Conservation (phyloP, 2,113 vertebrate genomes). For the Prionailurus bengalensis region DNA sequence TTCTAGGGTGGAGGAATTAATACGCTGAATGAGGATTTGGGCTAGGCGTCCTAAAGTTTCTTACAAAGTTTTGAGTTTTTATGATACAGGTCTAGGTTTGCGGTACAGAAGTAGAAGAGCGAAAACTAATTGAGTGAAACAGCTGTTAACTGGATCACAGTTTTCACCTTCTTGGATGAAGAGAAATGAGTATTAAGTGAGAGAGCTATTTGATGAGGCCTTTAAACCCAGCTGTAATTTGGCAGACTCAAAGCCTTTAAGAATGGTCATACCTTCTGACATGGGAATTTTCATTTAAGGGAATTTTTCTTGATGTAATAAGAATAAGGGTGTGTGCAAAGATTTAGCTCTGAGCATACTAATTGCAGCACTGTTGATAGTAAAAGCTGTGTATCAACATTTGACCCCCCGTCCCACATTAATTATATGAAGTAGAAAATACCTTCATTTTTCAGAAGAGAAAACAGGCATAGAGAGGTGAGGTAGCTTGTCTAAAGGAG, state of each 20-base stretch:
- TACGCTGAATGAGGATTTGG: background rate
- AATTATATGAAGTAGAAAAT: background rate
- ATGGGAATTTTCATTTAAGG: background rate
- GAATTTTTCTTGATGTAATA: constrained; percentile 25
- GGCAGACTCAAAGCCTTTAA: background rate
- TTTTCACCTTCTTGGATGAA: constrained; percentile 45
- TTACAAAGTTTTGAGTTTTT: background rate
- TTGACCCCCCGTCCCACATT: background rate
- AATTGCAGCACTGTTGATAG: background rate
- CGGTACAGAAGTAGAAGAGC: background rate
- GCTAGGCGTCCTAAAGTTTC: background rate
- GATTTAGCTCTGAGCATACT: background rate
- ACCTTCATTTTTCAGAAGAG: constrained; percentile 44
- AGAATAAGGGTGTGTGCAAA: background rate
- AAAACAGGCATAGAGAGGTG: constrained; percentile 10
- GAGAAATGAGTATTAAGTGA: background rate
- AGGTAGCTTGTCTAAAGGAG: background rate
- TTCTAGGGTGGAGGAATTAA: background rate
- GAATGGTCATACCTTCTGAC: background rate
- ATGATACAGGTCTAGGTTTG: background rate
- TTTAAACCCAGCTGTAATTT: constrained; percentile 14
- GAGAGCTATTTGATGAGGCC: constrained; percentile 23
- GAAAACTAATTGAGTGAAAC: background rate
- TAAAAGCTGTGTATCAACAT: constrained; percentile 18
- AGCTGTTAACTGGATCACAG: background rate